A percentile compares a stretch with the other conserved stretches of the same genome.
These are phyloP conservation scores for Drosophila parvula DNA, from an alignment of 1,140 invertebrate species.

Conservation along the genomic window DNA sequence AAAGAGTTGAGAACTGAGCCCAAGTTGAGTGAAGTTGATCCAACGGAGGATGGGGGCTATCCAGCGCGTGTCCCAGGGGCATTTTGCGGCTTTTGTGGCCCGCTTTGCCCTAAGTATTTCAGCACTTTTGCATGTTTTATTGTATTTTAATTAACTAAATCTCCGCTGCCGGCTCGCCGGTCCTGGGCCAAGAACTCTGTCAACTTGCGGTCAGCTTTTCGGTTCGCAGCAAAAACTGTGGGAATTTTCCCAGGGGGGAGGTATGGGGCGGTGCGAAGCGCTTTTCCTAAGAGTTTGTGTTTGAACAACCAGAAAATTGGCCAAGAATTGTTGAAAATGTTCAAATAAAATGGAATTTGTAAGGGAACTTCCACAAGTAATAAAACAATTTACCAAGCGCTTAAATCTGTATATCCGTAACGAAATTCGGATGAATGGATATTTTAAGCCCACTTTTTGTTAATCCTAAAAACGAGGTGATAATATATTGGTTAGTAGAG, in stretches of 20 bases:
- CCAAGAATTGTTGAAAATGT: conserved; percentile 26
- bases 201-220: conserved; percentile 36
- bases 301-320: conserved; percentile 13
- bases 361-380: not conserved
- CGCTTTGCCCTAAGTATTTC: conserved; percentile 38
- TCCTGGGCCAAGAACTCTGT: conserved; percentile 33
- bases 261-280: not conserved
- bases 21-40: conserved; percentile 30
- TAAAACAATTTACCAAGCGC: not conserved
- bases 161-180: conserved; percentile 7
- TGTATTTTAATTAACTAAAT: conserved; percentile 81
- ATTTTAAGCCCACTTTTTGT: no score
- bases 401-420: not conserved
- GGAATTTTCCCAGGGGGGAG: not conserved
- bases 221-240: conserved; percentile 27
- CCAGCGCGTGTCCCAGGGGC: conserved; percentile 24
- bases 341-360: conserved; percentile 14
- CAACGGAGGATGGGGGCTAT: conserved; percentile 8
- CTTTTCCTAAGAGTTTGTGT: conserved; percentile 14
- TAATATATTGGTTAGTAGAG: no score
- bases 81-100: conserved; percentile 48
- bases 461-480: no score
- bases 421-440: no score
- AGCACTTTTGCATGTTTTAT: conserved; percentile 74
- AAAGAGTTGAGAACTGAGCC: conserved; percentile 15